Evolutionary conservation across 2,888 invertebrate species (phyloP), one percentile per base, ranked within the genome.

Genomic region (Leptopilina drosophilae): DNA sequence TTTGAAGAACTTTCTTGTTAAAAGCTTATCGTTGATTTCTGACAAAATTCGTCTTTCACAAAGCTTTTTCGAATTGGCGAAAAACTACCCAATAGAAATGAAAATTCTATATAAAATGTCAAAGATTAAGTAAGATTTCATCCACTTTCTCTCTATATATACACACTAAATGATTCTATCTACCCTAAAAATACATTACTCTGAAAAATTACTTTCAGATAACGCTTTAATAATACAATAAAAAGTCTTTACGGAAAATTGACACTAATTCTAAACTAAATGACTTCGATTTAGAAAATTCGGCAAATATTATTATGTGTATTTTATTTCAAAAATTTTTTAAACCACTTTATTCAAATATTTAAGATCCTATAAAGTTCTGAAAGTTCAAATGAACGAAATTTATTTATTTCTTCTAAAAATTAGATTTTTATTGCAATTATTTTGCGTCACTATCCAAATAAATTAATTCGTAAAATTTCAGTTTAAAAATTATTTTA

Each of bases 1-100:
- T 73, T 33, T 53, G 56, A 56, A 73, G 33, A 73, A 14, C 20
- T 53, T 69, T 33, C 69, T 69, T 69, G 26, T 46, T 69, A 53
- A 69, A 42, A 14, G 26, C 26, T 26, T 69, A 69, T 69, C 53
- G 69, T 46, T 53, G 20, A 26, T 26, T 12, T 69, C 26, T 49
- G 14, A 69, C 20, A 69, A 69, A 69, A 49, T 69, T 26, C 20
- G 26, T 49, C 26, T 20, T 69, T 46, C 26, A 69, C 49, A 49
- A 15, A 69, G 14, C 53, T 69, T 53, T 33, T 69, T 7, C 20
- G 33, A 73, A 73, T 33, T 2, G 42, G 33, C 26, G n/a, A 53
- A 15, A 73, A 73, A 67, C 20, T 49, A 26, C n/a, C 20, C 73
- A 56, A 62, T 73, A 33, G 73, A 73, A 42, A 9, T 53, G 20